Conservation (phyloP, 2,113 vertebrate species). For the Labeo rohita region DNA sequence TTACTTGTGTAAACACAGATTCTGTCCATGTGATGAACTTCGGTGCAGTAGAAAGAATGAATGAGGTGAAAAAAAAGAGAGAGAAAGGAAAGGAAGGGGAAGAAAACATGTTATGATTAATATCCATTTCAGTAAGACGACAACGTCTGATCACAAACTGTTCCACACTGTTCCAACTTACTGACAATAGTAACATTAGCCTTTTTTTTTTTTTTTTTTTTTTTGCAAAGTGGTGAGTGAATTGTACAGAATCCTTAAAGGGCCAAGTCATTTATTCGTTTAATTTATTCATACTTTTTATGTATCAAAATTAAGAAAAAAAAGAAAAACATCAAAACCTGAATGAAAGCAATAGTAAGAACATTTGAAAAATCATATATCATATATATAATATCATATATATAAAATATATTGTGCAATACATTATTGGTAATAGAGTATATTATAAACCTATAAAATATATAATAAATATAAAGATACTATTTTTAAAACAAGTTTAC, state of each 20-base stretch:
- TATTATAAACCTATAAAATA: too few species aligned
- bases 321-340: too few species aligned
- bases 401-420: too few species aligned
- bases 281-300: background rate
- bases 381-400: too few species aligned
- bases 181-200: background rate
- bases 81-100: background rate
- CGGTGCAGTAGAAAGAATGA: background rate
- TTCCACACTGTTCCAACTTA: background rate
- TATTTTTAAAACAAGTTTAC: too few species aligned
- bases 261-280: background rate
- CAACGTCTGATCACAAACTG: background rate
- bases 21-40: conserved; percentile 47
- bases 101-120: background rate
- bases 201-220: background rate
- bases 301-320: background rate
- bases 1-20: conserved; percentile 54
- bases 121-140: background rate
- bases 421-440: too few species aligned
- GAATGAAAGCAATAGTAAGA: too few species aligned
- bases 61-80: background rate
- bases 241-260: background rate
- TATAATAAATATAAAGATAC: too few species aligned
- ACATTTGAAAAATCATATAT: too few species aligned
- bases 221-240: background rate